Evolutionary conservation across 1,140 invertebrate genomes (phyloP), one percentile per base, ranked within the genome.

Genomic region (Drosophila subobscura): DNA sequence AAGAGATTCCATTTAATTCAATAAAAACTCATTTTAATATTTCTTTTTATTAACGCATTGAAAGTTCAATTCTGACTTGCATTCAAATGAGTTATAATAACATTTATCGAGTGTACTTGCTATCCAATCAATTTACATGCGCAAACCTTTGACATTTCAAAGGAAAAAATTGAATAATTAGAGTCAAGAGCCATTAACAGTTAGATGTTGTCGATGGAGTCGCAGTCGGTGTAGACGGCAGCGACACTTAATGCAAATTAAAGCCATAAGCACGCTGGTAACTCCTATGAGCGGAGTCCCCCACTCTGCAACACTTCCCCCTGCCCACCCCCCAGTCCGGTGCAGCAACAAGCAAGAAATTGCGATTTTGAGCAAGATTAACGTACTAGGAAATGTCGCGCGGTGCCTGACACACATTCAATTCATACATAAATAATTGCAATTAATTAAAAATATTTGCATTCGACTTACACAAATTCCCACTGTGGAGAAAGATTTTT

Each of bases 391-490:
- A 85, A 85, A 60, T 86, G 68, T 77, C 70, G 47, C 56, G 56
- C 57, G 68, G 47, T 53, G 74, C 46, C 55, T 72, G 77, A 57
- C 77, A 79, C 64, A 79, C 68, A 73, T 78, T 67, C 79, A 75
- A 67, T 70, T 74, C 64, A 85, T 80, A 85, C 64, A 86, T 80
- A 86, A 81, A 80, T 86, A 77, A 80, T 77, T 74, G 77, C 68
- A 74, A 61, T 81, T 85, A 70, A 86, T 85, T 80, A 77, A 75
- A 47, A 42, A 75, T 59, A 79, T 79, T 79, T 71, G 55, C 71
- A 75, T 79, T 54, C 49, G 61, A 79, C 77, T 79, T 79, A 79
- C 77, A 66, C 52, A 42, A 51, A 60, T 27, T 60, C 66, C 53
- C 75, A 68, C 50, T 71, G 58, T 46, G 33, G 27, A 41, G 42